Base-by-base conservation (phyloP, 1,140 invertebrate genomes). In the Ylistrum balloti region DNA sequence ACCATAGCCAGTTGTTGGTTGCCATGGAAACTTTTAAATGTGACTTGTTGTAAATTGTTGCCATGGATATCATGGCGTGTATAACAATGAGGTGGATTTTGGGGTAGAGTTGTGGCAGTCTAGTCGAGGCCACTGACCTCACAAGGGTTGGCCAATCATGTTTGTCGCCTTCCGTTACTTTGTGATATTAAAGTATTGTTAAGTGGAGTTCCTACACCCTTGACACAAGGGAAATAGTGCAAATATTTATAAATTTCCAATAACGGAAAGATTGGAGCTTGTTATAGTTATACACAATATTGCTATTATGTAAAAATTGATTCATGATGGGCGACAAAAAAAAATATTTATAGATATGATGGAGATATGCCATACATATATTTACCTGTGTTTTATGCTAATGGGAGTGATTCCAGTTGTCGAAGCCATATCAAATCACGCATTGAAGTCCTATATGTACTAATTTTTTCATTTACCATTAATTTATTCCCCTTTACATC, bases 111-210 rank as follows among this genome's bases (percentile, higher is more conserved):
- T 45, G 15, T 74, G 56, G 56, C 56, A n/a, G 56, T 74, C 56
- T 74, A 74, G 56, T 74, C 56, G 56, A 74, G 56, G 56, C 56
- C 56, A 28, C n/a, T 11, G 2, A 28, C 56, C 56, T 74, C n/a
- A 74, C n/a, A 74, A 28, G 56, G 56, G 56, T 28, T 74, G 56
- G 56, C 17, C 56, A 74, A 28, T 74, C 56, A 28, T 74, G 56
- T 74, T 22, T 74, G 56, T 74, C 56, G 56, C 22, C 56, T 74
- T 74, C 56, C n/a, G n/a, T 74, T 74, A 74, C n/a, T 74, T 74
- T 74, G 56, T 74, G 56, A 74, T 74, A 74, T 74, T 74, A 74
- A 74, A 74, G n/a, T 74, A 74, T 74, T 74, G 56, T 74, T 74
- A 74, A 74, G 56, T 28, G 56, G 56, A 74, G 56, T 74, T 74